Evolutionary conservation across 1,140 invertebrate species (phyloP).

Genomic region (Brachionus manjavacas): DNA sequence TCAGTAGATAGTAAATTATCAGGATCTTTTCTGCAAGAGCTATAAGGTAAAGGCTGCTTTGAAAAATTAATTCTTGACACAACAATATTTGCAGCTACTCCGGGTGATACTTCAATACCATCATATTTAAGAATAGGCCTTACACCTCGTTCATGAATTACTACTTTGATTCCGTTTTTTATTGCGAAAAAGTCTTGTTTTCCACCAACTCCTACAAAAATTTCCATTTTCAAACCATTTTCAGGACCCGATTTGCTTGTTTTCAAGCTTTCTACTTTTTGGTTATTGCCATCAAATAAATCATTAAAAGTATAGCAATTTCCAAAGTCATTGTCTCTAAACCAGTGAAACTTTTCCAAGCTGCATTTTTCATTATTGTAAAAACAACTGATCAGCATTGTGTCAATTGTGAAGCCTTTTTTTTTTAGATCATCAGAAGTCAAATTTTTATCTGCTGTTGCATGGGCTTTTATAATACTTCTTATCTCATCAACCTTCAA

Average conservation of each 20-base stretch:
- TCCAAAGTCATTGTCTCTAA: background rate
- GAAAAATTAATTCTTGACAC: background rate
- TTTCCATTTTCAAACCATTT: slow-evolving; percentile 27
- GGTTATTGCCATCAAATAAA: background rate
- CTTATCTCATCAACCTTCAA: background rate
- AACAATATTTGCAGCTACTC: background rate
- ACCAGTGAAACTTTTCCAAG: background rate
- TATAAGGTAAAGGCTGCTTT: background rate
- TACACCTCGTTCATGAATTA: background rate
- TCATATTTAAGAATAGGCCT: slow-evolving; percentile 6
- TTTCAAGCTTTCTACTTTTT: background rate
- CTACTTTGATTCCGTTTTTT: background rate
- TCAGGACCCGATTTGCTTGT: slow-evolving; percentile 11
- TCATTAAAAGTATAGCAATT: slow-evolving; percentile 41
- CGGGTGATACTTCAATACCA: background rate
- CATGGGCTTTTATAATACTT: background rate
- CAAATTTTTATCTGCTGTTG: background rate
- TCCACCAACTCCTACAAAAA: slow-evolving; percentile 16
- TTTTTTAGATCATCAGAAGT: background rate
- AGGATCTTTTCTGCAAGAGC: background rate
- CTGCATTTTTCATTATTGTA: slow-evolving; percentile 23
- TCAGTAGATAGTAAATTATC: background rate
- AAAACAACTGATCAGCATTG: slow-evolving; percentile 33
- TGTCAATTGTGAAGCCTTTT: slow-evolving; percentile 25
- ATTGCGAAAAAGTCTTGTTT: background rate